A percentile compares a stretch with the other conserved stretches of the same genome.
Evolutionary conservation across 2,888 invertebrate species (phyloP).

Genomic region (Ectemnius lituratus): DNA sequence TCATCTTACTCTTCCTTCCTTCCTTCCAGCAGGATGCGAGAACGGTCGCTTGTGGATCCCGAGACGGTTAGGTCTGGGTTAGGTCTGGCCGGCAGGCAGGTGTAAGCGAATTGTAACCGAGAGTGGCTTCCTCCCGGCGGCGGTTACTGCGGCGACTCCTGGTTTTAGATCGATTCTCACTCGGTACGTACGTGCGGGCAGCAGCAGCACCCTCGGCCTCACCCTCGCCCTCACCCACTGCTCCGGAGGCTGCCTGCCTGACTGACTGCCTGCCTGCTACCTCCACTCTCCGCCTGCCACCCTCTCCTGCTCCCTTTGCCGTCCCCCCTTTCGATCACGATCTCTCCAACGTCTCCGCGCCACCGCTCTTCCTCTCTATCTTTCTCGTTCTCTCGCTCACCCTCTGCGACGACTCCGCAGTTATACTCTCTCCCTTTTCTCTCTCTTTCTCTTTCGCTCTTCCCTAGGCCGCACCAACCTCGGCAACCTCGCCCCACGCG

Average conservation of each 20-base stretch:
- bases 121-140: slow-evolving; percentile 72
- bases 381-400: slow-evolving; percentile 40
- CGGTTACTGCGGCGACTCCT: slow-evolving; percentile 77
- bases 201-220: slow-evolving; percentile 45
- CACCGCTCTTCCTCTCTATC: background rate
- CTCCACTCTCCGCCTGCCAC: slow-evolving; percentile 9
- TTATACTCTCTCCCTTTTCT: slow-evolving; percentile 42
- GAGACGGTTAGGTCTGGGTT: too few relatives aligned
- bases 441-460: slow-evolving; percentile 29
- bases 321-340: background rate
- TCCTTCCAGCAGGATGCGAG: too few relatives aligned
- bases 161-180: slow-evolving; percentile 77
- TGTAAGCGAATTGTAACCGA: slow-evolving; percentile 70
- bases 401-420: slow-evolving; percentile 39
- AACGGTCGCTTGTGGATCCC: too few relatives aligned
- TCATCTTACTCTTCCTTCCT: slow-evolving; percentile 62
- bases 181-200: slow-evolving; percentile 64
- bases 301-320: slow-evolving; percentile 43
- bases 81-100: slow-evolving; percentile 51
- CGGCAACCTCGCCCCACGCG: slow-evolving; percentile 62
- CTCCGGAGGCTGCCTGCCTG: slow-evolving; percentile 8
- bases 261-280: too few relatives aligned
- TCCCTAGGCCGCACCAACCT: slow-evolving; percentile 42
- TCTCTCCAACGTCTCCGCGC: background rate
- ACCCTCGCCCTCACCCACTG: slow-evolving; percentile 36